These are phyloP conservation scores for Garra rufa DNA, from an alignment of 2,113 vertebrate genomes.

Conservation along the genomic window DNA sequence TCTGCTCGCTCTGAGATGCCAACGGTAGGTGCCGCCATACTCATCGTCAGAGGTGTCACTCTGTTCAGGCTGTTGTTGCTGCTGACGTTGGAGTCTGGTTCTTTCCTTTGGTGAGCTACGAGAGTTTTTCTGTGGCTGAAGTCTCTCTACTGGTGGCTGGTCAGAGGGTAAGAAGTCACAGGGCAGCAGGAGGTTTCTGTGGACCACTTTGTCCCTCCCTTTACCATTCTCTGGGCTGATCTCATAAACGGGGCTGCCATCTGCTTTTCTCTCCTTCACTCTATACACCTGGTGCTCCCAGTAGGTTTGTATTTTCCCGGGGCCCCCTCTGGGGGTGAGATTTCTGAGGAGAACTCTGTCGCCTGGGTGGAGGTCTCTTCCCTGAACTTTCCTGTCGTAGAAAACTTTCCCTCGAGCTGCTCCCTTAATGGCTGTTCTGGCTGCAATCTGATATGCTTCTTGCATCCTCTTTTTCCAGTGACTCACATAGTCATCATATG, in stretches of 20 bases:
- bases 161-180: slow-evolving; percentile 17
- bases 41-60: slow-evolving; percentile 20
- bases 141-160: not conserved
- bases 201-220: not conserved
- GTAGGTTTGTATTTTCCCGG: slow-evolving; percentile 46
- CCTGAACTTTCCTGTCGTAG: slow-evolving; percentile 36
- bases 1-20: not conserved
- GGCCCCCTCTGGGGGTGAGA: slow-evolving; percentile 28
- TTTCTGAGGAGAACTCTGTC: slow-evolving; percentile 40
- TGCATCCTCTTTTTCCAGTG: slow-evolving; percentile 39
- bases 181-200: slow-evolving; percentile 35
- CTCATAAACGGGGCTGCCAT: slow-evolving; percentile 43
- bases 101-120: not conserved
- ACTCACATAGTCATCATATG: not conserved
- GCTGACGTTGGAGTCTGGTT: not conserved
- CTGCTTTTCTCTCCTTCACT: slow-evolving; percentile 39
- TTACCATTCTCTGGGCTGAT: slow-evolving; percentile 34
- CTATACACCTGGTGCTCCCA: slow-evolving; percentile 52
- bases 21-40: not conserved
- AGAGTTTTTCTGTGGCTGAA: not conserved
- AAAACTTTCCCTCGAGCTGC: slow-evolving; percentile 26
- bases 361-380: not conserved
- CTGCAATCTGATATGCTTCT: slow-evolving; percentile 23
- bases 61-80: not conserved
- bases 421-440: not conserved